Evolutionary conservation across 1,140 invertebrate species (phyloP).

Genomic region (Pectinophora gossypiella): DNA sequence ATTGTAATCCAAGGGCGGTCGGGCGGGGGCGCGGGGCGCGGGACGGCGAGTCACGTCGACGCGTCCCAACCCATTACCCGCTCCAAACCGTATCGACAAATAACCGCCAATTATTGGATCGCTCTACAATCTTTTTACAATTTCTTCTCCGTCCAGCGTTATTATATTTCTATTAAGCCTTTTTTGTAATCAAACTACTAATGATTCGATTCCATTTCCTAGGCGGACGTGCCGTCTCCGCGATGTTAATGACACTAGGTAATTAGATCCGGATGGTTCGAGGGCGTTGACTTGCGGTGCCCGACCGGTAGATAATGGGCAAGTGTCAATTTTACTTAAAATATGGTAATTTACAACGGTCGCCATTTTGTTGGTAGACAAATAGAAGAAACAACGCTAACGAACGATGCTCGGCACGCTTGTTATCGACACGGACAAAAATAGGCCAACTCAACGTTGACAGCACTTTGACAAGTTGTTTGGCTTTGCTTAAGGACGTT

Average conservation of each 20-base stretch:
- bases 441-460: too few species aligned
- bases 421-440: too few species aligned
- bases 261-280: conserved; percentile 74
- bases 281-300: conserved; percentile 59
- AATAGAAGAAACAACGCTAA: too few species aligned
- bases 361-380: conserved; percentile 37
- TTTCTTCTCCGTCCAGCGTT: conserved; percentile 67
- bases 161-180: conserved; percentile 75
- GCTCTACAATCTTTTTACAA: conserved; percentile 75
- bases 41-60: conserved; percentile 65
- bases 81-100: conserved; percentile 72
- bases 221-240: conserved; percentile 69
- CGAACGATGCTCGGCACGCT: too few species aligned
- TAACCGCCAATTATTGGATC: conserved; percentile 73
- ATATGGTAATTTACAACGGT: conserved; percentile 57
- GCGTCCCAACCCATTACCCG: conserved; percentile 62
- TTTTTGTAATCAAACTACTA: conserved; percentile 75
- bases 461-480: too few species aligned
- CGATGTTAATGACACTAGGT: conserved; percentile 70
- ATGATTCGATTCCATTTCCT: conserved; percentile 75
- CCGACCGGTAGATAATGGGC: conserved; percentile 48
- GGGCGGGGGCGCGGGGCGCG: conserved; percentile 24
- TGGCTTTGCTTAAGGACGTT: too few species aligned
- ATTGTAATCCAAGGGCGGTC: conserved; percentile 28
- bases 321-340: conserved; percentile 69